phyloP scores from a whole-genome alignment of 1,140 invertebrate genomes.

The Heterodera carotae region DNA sequence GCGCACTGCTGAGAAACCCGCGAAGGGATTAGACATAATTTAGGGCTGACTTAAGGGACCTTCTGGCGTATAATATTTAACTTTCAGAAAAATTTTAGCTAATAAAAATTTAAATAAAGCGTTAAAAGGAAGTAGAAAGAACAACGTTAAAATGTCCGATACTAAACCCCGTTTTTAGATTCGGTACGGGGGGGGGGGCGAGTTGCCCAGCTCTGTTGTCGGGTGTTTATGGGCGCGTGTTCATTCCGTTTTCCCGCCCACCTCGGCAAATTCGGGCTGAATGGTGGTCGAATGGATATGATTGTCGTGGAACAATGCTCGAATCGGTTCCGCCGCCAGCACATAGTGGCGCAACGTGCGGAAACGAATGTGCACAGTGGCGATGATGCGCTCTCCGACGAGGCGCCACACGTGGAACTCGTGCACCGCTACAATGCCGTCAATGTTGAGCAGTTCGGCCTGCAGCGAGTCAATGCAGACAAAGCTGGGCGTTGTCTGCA shows the following conservation, averaged over 20 bases:
- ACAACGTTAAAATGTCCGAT: too few relatives aligned
- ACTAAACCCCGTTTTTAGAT: too few relatives aligned
- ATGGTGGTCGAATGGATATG: conserved; percentile 72
- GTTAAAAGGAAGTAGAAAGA: too few relatives aligned
- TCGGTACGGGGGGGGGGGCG: too few relatives aligned
- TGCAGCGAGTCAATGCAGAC: conserved; percentile 68
- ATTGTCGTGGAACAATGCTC: conserved; percentile 70
- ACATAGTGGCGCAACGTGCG: conserved; percentile 69
- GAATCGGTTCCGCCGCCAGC: conserved; percentile 68
- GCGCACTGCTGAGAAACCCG: too few relatives aligned
- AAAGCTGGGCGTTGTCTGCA: conserved; percentile 71
- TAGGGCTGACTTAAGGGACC: too few relatives aligned
- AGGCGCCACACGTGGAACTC: conserved; percentile 73
- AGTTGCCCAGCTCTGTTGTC: too few relatives aligned
- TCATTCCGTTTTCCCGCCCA: conserved; percentile 9
- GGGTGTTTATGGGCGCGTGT: too few relatives aligned
- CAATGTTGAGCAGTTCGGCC: conserved; percentile 68
- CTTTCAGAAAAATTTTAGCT: too few relatives aligned
- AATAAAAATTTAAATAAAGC: too few relatives aligned
- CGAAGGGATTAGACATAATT: too few relatives aligned
- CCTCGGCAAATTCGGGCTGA: conserved; percentile 68
- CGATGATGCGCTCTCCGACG: conserved; percentile 67
- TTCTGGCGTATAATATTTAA: too few relatives aligned
- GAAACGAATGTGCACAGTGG: conserved; percentile 71
- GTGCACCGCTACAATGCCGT: conserved; percentile 70